Evolutionary conservation across 1,140 invertebrate genomes (phyloP).

Genomic region (Brachionus angularis): DNA sequence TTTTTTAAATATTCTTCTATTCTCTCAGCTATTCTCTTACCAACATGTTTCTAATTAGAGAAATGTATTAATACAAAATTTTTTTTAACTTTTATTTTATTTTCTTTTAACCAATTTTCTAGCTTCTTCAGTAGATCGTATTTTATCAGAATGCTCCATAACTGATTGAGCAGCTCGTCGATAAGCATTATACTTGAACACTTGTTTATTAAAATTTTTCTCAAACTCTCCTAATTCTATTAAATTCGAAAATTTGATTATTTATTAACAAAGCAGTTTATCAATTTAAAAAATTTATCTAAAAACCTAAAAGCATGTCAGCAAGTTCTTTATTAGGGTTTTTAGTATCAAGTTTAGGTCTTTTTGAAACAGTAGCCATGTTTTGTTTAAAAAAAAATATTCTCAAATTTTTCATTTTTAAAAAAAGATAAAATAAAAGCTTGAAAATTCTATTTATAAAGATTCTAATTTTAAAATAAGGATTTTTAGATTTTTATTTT

Average conservation of each 20-base stretch:
- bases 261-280: neutral
- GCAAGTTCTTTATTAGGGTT: constrained; percentile 41
- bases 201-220: constrained; percentile 69
- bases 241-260: constrained; percentile 44
- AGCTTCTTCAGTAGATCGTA: constrained; percentile 70
- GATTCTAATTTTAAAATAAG: too few species aligned
- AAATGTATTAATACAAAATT: neutral
- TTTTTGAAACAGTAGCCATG: constrained; percentile 16
- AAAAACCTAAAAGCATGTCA: constrained; percentile 23
- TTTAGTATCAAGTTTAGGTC: neutral
- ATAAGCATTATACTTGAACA: constrained; percentile 74
- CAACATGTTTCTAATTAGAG: constrained; percentile 64
- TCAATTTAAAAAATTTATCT: neutral
- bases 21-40: constrained; percentile 73
- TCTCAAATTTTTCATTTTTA: too few species aligned
- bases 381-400: too few species aligned
- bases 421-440: too few species aligned
- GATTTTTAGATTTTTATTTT: too few species aligned
- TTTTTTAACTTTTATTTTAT: neutral
- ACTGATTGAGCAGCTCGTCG: constrained; percentile 69
- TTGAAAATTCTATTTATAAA: too few species aligned
- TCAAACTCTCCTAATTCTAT: constrained; percentile 71
- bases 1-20: constrained; percentile 75
- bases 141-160: constrained; percentile 61
- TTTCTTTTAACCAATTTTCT: constrained; percentile 62